A percentile compares a stretch with the other conserved stretches of the same genome.
Conservation (phyloP, 2,888 invertebrate genomes). For the Globia sparganii region DNA sequence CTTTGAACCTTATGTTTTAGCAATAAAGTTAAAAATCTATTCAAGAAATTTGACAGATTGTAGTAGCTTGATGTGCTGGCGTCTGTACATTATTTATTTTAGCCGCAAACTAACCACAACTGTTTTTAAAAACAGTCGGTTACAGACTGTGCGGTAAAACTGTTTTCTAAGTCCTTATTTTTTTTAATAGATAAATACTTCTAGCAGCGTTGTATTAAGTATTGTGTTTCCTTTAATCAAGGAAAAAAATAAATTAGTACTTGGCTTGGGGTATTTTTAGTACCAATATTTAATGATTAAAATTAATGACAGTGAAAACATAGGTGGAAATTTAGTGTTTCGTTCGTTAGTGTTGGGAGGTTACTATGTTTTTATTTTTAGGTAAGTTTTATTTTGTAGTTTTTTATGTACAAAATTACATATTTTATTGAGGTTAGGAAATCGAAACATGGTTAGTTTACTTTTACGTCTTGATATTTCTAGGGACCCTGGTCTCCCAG, state of each 20-base stretch:
- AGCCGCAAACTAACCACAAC: constrained; percentile 10
- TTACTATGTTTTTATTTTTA: neutral
- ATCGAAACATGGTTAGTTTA: neutral
- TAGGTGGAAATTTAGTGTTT: too few species aligned
- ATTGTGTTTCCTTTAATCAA: neutral
- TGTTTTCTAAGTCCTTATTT: neutral
- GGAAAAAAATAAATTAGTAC: neutral
- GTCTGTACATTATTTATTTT: neutral
- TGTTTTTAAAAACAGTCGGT: constrained; percentile 2
- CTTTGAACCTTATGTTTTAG: too few species aligned
- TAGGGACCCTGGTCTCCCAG: too few species aligned
- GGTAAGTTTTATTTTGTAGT: constrained; percentile 6
- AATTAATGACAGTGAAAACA: neutral
- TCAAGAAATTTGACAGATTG: too few species aligned
- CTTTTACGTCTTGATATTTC: too few species aligned
- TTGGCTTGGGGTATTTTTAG: neutral
- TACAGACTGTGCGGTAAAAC: neutral
- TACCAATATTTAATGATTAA: neutral
- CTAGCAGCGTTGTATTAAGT: neutral
- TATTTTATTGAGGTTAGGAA: neutral
- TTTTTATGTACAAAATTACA: neutral
- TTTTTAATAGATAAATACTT: neutral
- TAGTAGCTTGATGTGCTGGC: too few species aligned
- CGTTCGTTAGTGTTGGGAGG: neutral
- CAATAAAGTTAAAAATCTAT: too few species aligned